A percentile compares a stretch with the other conserved stretches of the same genome.
Conservation (phyloP, 2,888 invertebrate genomes). For the Temnothorax ravouxi region DNA sequence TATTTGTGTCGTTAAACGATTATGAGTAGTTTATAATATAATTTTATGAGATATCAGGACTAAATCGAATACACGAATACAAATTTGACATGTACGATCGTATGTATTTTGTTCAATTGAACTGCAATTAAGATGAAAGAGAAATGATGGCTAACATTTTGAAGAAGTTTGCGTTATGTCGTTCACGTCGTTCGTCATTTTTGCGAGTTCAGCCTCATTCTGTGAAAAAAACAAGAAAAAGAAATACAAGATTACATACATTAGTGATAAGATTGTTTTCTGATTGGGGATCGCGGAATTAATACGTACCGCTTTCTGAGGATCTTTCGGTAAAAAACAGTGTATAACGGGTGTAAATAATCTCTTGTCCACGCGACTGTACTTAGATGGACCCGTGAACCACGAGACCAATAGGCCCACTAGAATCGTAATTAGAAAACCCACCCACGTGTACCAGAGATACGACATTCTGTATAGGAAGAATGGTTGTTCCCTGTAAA, state of each 20-base stretch:
- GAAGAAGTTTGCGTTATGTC: constrained; percentile 35
- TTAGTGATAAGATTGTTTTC: constrained; percentile 1
- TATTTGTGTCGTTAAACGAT: constrained; percentile 5
- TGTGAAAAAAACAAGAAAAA: constrained; percentile 26
- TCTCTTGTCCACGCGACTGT: constrained; percentile 88
- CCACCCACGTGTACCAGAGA: constrained; percentile 92
- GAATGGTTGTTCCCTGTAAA: constrained; percentile 88
- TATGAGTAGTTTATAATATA: constrained; percentile 15
- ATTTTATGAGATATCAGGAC: constrained; percentile 14
- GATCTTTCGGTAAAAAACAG: constrained; percentile 85
- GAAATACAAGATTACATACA: background rate
- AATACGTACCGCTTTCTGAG: constrained; percentile 35
- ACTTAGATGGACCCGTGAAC: constrained; percentile 89
- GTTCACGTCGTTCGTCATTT: background rate
- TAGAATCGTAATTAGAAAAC: constrained; percentile 89
- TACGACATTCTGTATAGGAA: constrained; percentile 91
- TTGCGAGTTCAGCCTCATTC: constrained; percentile 59
- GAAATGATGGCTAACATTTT: constrained; percentile 2
- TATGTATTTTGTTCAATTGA: constrained; percentile 7
- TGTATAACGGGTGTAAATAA: constrained; percentile 90
- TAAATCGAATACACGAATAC: constrained; percentile 2
- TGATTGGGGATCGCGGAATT: background rate
- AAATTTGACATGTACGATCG: background rate
- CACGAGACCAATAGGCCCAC: constrained; percentile 91
- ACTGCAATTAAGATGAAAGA: background rate